These are phyloP conservation scores for Phalloptychus januarius DNA, from an alignment of 2,797 vertebrate species.

Conservation along the genomic window DNA sequence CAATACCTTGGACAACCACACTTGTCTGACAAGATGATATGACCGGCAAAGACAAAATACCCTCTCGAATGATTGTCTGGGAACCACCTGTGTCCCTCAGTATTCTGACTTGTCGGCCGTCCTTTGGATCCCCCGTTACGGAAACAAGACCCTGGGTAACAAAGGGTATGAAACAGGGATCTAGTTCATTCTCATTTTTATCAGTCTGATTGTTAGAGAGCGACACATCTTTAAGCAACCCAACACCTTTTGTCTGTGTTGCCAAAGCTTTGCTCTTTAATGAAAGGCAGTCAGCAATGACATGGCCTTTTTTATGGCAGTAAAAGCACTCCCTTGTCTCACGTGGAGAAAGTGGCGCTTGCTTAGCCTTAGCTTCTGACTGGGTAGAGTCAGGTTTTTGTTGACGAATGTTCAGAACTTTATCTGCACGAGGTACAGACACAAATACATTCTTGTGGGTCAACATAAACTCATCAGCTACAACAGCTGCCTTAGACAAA, in stretches of 20 bases:
- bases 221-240: neutral
- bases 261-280: neutral
- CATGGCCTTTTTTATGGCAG: conserved; percentile 5
- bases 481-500: no score
- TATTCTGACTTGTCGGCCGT: no score
- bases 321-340: neutral
- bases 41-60: neutral
- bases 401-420: neutral
- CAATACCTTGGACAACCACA: neutral
- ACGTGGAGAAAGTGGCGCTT: neutral
- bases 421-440: neutral
- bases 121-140: no score
- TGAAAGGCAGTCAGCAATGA: neutral
- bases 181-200: neutral
- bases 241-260: neutral
- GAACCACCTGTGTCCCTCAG: no score
- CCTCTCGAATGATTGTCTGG: no score
- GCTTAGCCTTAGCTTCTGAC: neutral
- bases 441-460: no score
- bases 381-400: neutral
- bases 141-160: no score
- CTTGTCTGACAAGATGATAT: neutral
- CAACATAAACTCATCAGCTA: no score
- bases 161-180: neutral
- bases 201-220: no score